phyloP scores from a whole-genome alignment of 2,888 invertebrate genomes.

The Heliconius aoede region DNA sequence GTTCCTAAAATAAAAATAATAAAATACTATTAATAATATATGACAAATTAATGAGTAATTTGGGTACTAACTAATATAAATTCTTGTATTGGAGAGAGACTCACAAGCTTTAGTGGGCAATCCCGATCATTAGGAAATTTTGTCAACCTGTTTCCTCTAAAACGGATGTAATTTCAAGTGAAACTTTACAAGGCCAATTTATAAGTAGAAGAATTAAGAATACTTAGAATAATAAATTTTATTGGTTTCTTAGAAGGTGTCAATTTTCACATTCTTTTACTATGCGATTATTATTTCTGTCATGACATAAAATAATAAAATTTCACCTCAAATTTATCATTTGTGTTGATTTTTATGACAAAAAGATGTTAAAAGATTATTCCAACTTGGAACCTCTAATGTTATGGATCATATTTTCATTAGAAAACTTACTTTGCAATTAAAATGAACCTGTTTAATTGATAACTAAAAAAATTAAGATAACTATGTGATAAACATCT shows the following conservation, averaged over 20 bases:
- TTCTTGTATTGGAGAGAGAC: not conserved
- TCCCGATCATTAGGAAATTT: conserved; percentile 49
- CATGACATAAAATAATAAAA: conserved; percentile 24
- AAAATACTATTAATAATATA: not conserved
- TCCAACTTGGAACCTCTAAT: not conserved
- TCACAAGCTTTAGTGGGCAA: conserved; percentile 48
- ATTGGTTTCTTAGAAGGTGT: conserved; percentile 31
- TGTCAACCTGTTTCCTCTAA: conserved; percentile 44
- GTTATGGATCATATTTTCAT: conserved; percentile 1
- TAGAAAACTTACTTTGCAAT: conserved; percentile 20
- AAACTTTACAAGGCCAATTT: conserved; percentile 51
- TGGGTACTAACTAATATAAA: not conserved
- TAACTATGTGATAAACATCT: not conserved
- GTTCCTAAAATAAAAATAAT: not conserved
- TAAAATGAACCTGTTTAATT: conserved; percentile 5
- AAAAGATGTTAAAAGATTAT: not conserved
- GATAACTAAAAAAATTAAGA: conserved; percentile 3
- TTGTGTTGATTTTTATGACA: not conserved
- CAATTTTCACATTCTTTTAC: conserved; percentile 38
- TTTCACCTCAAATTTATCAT: conserved; percentile 19
- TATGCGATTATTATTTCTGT: conserved; percentile 27
- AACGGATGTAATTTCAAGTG: conserved; percentile 52
- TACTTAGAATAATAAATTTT: conserved; percentile 1
- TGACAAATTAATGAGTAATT: conserved; percentile 2
- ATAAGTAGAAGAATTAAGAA: conserved; percentile 33